Percentiles rank a stretch among this genome's conserved stretches.
Conservation (phyloP, 2,888 invertebrate genomes). For the Polietes domitor region DNA sequence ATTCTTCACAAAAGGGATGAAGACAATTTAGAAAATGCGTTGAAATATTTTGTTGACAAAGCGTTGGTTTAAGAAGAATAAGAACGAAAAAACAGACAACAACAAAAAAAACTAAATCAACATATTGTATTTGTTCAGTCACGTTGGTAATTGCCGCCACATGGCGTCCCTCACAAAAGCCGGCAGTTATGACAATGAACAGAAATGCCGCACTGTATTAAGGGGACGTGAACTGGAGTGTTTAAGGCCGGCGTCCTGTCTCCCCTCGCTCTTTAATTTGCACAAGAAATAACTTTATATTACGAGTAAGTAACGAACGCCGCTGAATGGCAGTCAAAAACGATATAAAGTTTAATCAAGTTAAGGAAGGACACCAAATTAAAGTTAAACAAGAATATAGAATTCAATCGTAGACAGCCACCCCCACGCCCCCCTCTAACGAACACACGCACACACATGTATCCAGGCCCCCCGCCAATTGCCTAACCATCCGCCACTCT, state of each 20-base stretch:
- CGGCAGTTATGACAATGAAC: slow-evolving; percentile 61
- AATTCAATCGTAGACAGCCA: background rate
- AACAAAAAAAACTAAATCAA: slow-evolving; percentile 54
- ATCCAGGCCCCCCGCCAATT: background rate
- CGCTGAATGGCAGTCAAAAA: slow-evolving; percentile 34
- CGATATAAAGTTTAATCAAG: slow-evolving; percentile 59
- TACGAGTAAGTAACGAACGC: slow-evolving; percentile 37
- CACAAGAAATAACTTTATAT: slow-evolving; percentile 46
- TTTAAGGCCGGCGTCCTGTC: slow-evolving; percentile 38
- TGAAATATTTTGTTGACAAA: slow-evolving; percentile 67
- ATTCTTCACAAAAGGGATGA: slow-evolving; percentile 54
- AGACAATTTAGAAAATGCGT: slow-evolving; percentile 66
- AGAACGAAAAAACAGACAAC: slow-evolving; percentile 39
- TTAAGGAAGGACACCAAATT: slow-evolving; percentile 55
- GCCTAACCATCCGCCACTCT: background rate
- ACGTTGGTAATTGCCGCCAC: slow-evolving; percentile 70
- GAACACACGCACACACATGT: background rate
- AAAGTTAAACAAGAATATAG: slow-evolving; percentile 37
- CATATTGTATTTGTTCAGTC: slow-evolving; percentile 70
- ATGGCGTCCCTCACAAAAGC: slow-evolving; percentile 64
- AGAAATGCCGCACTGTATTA: slow-evolving; percentile 37
- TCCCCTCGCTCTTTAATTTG: background rate
- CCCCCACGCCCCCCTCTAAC: background rate
- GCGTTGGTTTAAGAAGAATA: slow-evolving; percentile 61
- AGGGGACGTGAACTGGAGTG: slow-evolving; percentile 28